Conservation (phyloP, 2,888 invertebrate species). For the Eupithecia abbreviata region DNA sequence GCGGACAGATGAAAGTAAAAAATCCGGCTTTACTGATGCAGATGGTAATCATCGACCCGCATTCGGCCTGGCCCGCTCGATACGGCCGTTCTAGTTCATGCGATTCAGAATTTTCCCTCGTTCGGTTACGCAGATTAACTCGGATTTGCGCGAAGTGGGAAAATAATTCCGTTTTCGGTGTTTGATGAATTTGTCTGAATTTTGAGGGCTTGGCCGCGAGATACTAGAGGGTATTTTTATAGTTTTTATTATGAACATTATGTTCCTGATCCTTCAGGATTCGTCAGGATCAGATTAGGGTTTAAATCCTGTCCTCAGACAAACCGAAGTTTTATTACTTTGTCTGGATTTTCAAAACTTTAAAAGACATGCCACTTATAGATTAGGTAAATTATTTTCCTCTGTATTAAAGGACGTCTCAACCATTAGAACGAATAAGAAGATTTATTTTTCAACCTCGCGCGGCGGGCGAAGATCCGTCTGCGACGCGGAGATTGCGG, state of each 20-base stretch:
- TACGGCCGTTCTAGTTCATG: constrained; percentile 40
- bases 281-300: no score
- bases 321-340: background rate
- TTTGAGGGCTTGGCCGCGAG: background rate
- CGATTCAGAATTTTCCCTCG: constrained; percentile 40
- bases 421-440: no score
- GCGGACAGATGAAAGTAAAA: constrained; percentile 33
- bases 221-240: background rate
- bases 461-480: no score
- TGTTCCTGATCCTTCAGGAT: no score
- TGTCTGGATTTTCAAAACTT: no score
- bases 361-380: no score
- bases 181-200: constrained; percentile 33
- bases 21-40: constrained; percentile 37
- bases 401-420: no score
- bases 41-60: constrained; percentile 43
- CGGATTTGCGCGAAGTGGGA: constrained; percentile 42
- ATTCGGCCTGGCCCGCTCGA: constrained; percentile 33
- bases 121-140: constrained; percentile 46
- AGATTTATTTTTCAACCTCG: no score
- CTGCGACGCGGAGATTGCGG: no score
- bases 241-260: no score
- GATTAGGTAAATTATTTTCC: no score
- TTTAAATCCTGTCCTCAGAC: no score
- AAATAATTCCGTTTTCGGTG: constrained; percentile 44